These are phyloP conservation scores for Halictus rubicundus DNA, from an alignment of 1,140 invertebrate species.

Conservation along the genomic window DNA sequence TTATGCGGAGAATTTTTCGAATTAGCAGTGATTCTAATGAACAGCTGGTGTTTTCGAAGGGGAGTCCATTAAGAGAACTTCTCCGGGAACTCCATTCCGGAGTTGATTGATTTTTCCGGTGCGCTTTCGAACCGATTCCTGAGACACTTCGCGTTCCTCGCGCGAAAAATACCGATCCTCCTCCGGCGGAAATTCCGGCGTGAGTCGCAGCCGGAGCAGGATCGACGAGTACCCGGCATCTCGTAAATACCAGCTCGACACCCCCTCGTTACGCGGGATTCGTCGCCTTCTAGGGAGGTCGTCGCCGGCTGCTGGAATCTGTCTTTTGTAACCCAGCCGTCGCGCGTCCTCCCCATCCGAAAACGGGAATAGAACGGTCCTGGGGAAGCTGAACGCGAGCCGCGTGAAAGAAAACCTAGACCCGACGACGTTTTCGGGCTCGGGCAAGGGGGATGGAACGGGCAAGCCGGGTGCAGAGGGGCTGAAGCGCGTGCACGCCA, in stretches of 20 bases:
- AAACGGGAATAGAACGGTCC: constrained; percentile 51
- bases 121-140: not conserved
- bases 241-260: constrained; percentile 51
- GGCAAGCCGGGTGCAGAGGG: not conserved
- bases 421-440: constrained; percentile 7
- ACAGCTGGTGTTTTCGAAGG: too few relatives aligned
- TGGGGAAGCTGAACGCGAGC: constrained; percentile 14
- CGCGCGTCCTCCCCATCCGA: constrained; percentile 4
- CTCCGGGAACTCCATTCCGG: too few relatives aligned
- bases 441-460: not conserved
- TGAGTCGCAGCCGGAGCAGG: constrained; percentile 13
- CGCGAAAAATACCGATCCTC: not conserved
- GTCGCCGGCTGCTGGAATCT: constrained; percentile 57
- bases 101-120: too few relatives aligned
- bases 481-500: not conserved
- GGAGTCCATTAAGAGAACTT: too few relatives aligned
- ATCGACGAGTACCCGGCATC: constrained; percentile 42
- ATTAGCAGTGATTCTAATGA: too few relatives aligned
- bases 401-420: constrained; percentile 54
- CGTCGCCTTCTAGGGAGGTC: constrained; percentile 55
- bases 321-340: constrained; percentile 58
- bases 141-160: not conserved
- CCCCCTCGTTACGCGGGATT: constrained; percentile 37
- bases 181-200: constrained; percentile 27
- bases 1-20: too few relatives aligned